Evolutionary conservation across 2,888 invertebrate genomes (phyloP).

Genomic region (Coecobrya sp.): DNA sequence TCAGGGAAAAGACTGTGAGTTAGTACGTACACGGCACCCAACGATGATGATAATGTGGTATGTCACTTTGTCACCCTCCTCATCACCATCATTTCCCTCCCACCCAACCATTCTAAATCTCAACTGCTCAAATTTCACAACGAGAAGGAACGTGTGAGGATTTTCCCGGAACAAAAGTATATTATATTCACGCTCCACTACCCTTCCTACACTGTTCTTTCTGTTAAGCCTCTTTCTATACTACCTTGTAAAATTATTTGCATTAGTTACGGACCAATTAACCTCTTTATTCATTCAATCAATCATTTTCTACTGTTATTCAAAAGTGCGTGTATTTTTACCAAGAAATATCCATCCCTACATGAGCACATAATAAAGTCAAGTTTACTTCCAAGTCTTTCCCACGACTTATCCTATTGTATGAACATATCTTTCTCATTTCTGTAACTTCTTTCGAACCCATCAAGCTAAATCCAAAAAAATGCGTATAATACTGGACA

Average conservation of each 20-base stretch:
- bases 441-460: too few relatives aligned
- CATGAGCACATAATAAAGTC: too few relatives aligned
- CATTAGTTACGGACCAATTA: constrained; percentile 69
- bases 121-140: background rate
- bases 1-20: constrained; percentile 7
- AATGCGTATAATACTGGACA: too few relatives aligned
- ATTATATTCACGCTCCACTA: background rate
- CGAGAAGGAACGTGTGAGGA: background rate
- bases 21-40: background rate
- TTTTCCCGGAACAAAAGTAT: background rate
- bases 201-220: background rate
- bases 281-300: background rate
- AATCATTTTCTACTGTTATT: background rate
- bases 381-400: too few relatives aligned
- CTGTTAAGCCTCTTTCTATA: background rate
- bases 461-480: too few relatives aligned
- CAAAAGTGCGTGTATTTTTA: background rate
- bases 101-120: constrained; percentile 34
- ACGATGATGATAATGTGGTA: constrained; percentile 27
- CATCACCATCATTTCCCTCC: background rate
- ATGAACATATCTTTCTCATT: too few relatives aligned
- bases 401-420: too few relatives aligned
- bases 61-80: constrained; percentile 46
- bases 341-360: background rate
- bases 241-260: constrained; percentile 45